Evolutionary conservation across 2,113 vertebrate genomes (phyloP), one percentile per base, ranked within the genome.

Genomic region (Gallinago media): DNA sequence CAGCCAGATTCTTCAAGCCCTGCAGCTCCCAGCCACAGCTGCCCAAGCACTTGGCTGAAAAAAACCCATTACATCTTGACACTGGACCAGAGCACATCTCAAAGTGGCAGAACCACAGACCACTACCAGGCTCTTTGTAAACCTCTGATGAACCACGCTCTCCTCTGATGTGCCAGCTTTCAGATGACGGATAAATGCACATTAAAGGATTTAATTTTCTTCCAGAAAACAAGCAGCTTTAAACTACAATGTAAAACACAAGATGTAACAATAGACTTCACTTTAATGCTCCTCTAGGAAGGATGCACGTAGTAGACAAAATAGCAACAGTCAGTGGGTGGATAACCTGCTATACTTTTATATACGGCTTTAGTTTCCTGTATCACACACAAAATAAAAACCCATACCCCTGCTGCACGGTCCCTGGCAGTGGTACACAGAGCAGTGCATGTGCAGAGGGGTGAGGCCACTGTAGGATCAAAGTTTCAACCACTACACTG

Each of bases 401-500:
- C 9, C 40, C 55, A 14, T 3, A 11, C 1, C 18, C 26, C 11
- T 25, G 31, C 34, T 38, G 27, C 36, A 25, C 0, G 1, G 27
- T 40, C 70, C 22, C 40, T 19, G 31, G 27, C 21, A 23, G 23
- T 3, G 55, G 38, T 17, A 59, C 12, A 4, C 17, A 22, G 1
- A n/a, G 81, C 16, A 73, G 31, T 3, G 21, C 47, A 20, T 1
- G 4, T 15, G 46, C 54, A 3, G 47, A 27, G 31, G 11, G 18
- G 6, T 2, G 18, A 55, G 55, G 47, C 31, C 62, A 11, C 8
- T 17, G 46, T 2, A 46, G 8, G 49, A 31, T 40, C 20, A 22
- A 55, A 32, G n/a, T 32, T 23, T 21, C 6, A 3, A 52, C 54
- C 27, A 7, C 31, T n/a, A 14, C 70, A 23, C 44, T 11, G 4